phyloP scores from a whole-genome alignment of 2,888 invertebrate species.

The Drosophila tripunctata region DNA sequence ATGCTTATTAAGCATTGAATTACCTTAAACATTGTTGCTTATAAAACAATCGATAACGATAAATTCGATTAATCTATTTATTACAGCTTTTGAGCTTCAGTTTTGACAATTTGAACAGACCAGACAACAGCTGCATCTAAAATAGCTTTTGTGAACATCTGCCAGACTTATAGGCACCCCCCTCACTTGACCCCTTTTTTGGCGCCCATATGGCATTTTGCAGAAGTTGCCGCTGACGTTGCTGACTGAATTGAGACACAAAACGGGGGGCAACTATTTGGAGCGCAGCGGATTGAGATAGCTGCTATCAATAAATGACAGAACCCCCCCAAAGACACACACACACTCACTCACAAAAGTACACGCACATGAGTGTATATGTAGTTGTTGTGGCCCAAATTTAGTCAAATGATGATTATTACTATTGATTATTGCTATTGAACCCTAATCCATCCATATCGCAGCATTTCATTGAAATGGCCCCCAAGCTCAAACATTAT shows the following conservation, averaged over 20 bases:
- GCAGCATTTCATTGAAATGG: conserved; percentile 35
- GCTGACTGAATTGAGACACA: conserved; percentile 27
- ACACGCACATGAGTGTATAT: too few species aligned
- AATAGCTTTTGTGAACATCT: conserved; percentile 28
- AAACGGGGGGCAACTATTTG: conserved; percentile 58
- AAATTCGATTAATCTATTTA: too few species aligned
- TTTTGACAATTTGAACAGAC: neutral
- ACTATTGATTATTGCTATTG: conserved; percentile 60
- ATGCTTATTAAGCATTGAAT: too few species aligned
- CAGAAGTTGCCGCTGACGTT: conserved; percentile 17
- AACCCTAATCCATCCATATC: conserved; percentile 58
- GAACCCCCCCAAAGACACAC: conserved; percentile 4
- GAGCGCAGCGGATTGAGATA: conserved; percentile 17
- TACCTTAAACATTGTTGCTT: too few species aligned
- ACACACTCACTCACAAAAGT: neutral
- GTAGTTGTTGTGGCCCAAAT: conserved; percentile 6
- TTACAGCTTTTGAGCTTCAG: neutral
- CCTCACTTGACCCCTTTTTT: neutral
- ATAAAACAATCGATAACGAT: too few species aligned
- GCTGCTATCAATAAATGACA: conserved; percentile 37
- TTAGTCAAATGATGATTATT: conserved; percentile 48
- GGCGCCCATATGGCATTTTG: conserved; percentile 1
- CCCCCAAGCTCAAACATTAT: neutral
- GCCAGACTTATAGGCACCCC: conserved; percentile 8
- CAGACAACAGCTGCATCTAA: conserved; percentile 7